Evolutionary conservation across 2,113 vertebrate genomes (phyloP), one percentile per base, ranked within the genome.

Genomic region (Meriones unguiculatus): DNA sequence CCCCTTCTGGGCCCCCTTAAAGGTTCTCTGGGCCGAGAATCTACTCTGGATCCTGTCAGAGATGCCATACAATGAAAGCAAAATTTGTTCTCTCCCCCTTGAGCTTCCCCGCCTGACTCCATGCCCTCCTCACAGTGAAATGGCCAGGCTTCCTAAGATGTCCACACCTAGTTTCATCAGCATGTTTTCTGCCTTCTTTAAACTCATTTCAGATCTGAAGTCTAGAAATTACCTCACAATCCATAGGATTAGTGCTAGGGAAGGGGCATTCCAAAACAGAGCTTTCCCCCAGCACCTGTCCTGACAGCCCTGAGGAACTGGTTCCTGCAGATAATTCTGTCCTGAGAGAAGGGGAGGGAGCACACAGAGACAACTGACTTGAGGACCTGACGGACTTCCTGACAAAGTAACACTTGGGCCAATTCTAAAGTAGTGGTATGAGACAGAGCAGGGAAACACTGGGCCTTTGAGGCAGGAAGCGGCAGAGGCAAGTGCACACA

Each of bases 151-250:
- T 95, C 73, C 22, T 25, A 38, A 72, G 84, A 78, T 24, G 38
- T 78, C 46, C 46, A 52, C 64, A 84, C 57, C 57, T 32, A 89
- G 91, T 70, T 93, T 86, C 57, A 96, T 64, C n/a, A 46, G 88
- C 67, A 89, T 91, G 78, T 86, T 81, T 62, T 93, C 73, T 12
- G 11, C 85, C 80, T 89, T 87, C 90, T 94, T 85, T 84, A 89
- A 96, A 94, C n/a, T 97, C 94, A 80, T 41, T 95, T 87, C 72
- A 81, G 54, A 77, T 90, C 54, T 89, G 50, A 91, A 95, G 78
- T 91, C 76, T 77, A 38, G 65, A 92, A 89, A 96, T 77, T 14
- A 90, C 35, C 87, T 89, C 38, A 14, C 62, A 84, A 85, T 64
- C 65, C 41, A 84, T n/a, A 91, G 50, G 41, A 65, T 46, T 25